Conservation (phyloP, 2,113 vertebrate species). For the Scalopus aquaticus region DNA sequence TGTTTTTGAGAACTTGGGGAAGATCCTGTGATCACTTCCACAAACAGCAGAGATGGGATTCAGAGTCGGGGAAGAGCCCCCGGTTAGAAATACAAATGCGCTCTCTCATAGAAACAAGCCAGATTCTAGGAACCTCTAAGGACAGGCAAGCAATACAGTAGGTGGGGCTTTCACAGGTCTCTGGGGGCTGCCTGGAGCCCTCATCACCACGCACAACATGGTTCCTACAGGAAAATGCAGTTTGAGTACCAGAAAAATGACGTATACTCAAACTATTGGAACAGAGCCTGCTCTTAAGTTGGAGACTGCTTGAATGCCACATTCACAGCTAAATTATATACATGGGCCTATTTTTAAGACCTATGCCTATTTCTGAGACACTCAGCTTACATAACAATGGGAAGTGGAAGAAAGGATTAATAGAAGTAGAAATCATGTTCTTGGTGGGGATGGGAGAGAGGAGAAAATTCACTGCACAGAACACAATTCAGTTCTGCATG, state of each 20-base stretch:
- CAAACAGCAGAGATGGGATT: background rate
- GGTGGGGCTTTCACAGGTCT: background rate
- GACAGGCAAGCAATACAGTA: background rate
- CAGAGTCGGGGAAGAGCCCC: background rate
- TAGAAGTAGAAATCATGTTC: slow-evolving; percentile 62
- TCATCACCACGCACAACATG: background rate
- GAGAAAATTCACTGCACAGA: slow-evolving; percentile 20
- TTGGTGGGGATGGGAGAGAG: slow-evolving; percentile 24
- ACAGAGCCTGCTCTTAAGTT: slow-evolving; percentile 70
- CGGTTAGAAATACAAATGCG: background rate
- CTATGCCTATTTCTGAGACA: slow-evolving; percentile 72
- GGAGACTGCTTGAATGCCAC: slow-evolving; percentile 71
- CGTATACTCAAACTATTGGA: slow-evolving; percentile 70
- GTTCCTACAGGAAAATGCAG: slow-evolving; percentile 68
- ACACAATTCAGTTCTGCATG: background rate
- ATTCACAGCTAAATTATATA: slow-evolving; percentile 73
- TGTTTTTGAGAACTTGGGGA: background rate
- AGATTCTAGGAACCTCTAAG: background rate
- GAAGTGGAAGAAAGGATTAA: slow-evolving; percentile 63
- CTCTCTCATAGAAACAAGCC: background rate
- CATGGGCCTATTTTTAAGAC: slow-evolving; percentile 74
- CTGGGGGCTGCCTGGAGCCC: background rate
- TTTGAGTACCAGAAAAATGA: slow-evolving; percentile 75
- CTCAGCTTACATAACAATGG: slow-evolving; percentile 71
- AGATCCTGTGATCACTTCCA: background rate